Evolutionary conservation across 2,797 vertebrate species (phyloP), one percentile per base, ranked within the genome.

Genomic region (Melanogrammus aeglefinus): DNA sequence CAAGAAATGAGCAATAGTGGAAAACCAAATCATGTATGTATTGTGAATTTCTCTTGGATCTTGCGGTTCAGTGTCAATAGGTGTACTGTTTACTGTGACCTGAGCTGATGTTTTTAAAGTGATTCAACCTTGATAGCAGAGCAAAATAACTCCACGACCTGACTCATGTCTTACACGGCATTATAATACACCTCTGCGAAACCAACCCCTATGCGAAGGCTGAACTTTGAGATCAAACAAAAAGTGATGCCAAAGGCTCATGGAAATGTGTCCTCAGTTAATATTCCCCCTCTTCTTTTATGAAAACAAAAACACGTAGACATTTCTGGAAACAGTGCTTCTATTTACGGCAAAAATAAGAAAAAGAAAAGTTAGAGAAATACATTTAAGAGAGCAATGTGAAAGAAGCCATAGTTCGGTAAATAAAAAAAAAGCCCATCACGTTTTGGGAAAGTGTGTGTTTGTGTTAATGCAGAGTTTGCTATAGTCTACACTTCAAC

Each of bases 281-380:
- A 69, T 27, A 12, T 63, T 81, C 51, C 80, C 80, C 31, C 44
- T 81, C 77, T 69, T 69, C 10, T 69, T 24, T 12, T 6, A 69
- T n/a, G 57, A n/a, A 63, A 63, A 63, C 57, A 27, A 69, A 24
- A 69, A 80, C 81, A 83, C 87, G 47, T 81, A 87, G 84, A 86
- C 81, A 86, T 78, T 85, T 79, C 82, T 88, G 87, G 44, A 84
- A 86, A 88, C 84, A 88, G 86, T 88, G 86, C 85, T 71, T 89
- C 83, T 85, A 84, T 83, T 88, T 57, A 80, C 79, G 81, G 72
- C 74, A 66, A 79, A 76, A 87, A 91, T 80, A 83, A 74, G 74
- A 75, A 38, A 78, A 78, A 84, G 66, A 39, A 75, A 80, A 77
- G 78, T 73, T 76, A 81, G 80, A 86, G 29, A 70, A 24, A 27